Evolutionary conservation across 1,140 invertebrate species (phyloP), one percentile per base, ranked within the genome.

Genomic region (Aphelenchoides besseyi): DNA sequence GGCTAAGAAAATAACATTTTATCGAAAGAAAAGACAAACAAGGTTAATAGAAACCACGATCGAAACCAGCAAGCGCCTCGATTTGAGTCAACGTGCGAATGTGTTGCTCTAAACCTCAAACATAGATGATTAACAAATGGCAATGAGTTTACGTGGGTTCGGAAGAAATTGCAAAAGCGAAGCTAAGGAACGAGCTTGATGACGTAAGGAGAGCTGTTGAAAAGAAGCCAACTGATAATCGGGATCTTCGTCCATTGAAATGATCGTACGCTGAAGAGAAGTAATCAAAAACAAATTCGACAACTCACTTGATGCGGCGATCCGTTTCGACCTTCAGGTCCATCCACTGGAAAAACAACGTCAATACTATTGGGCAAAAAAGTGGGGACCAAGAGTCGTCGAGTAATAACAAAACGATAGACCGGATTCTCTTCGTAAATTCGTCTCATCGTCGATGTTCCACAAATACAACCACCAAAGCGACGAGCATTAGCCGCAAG

Each of bases 391-490:
- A 61, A 29, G 16, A 61, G n/a, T n/a, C 59, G n/a, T n/a, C 30
- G n/a, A 16, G n/a, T n/a, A 1, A 61, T 30, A 2, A 61, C 30
- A n/a, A n/a, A 30, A n/a, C 30, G 59, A 36, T 61, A 61, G 59
- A 61, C 30, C 59, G n/a, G 59, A 61, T 61, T 61, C 59, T 61
- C 59, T 26, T 61, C 59, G 30, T 18, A 61, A 29, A 61, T 30
- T 2, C 59, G n/a, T n/a, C 59, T 1, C 59, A 61, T 18, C 26
- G 26, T 18, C 59, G 59, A 61, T n/a, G n/a, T 18, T 0, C n/a
- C 59, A n/a, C n/a, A 16, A 36, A 61, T 61, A 29, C 59, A 61
- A 18, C 59, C 59, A 1, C 59, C 59, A 36, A 61, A 61, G 1
- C 59, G 1, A 18, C 59, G n/a, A 16, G 59, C 59, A 36, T 61